Evolutionary conservation across 2,797 vertebrate species (phyloP).

Genomic region (Pantherophis alleghaniensis): DNA sequence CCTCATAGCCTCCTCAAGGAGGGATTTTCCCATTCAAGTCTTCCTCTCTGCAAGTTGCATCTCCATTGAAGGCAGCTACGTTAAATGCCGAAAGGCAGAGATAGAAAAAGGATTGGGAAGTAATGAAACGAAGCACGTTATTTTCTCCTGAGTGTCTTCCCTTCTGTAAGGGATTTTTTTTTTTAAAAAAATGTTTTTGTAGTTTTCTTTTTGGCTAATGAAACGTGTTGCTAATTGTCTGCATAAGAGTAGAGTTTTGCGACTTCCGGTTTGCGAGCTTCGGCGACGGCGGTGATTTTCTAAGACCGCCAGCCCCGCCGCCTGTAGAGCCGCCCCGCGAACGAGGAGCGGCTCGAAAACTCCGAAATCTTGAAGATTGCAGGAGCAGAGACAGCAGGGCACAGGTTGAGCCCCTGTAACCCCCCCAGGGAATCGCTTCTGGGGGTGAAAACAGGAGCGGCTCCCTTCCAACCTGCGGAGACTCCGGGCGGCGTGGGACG

Average conservation of each 20-base stretch:
- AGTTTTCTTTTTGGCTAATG: neutral
- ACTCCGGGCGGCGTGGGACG: too few species aligned
- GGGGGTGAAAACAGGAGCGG: too few species aligned
- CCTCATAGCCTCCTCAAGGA: neutral
- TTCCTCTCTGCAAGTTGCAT: neutral
- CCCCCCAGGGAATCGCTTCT: too few species aligned
- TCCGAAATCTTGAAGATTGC: too few species aligned
- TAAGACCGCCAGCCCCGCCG: too few species aligned
- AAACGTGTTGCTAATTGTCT: constrained; percentile 14
- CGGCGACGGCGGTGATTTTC: too few species aligned
- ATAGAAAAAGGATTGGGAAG: neutral
- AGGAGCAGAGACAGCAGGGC: too few species aligned
- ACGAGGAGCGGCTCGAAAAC: too few species aligned
- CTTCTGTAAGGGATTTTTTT: neutral
- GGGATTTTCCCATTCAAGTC: neutral
- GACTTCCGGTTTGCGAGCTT: too few species aligned
- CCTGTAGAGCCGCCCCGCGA: too few species aligned
- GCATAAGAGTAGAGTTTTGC: constrained; percentile 21
- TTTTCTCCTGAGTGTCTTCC: neutral
- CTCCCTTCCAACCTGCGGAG: too few species aligned
- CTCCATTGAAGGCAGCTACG: neutral
- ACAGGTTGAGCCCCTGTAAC: too few species aligned
- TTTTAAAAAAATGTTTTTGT: neutral
- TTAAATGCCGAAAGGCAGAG: neutral
- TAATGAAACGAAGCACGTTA: neutral